phyloP scores from a whole-genome alignment of 1,140 invertebrate genomes.

The Aphelenchoides avenae region DNA sequence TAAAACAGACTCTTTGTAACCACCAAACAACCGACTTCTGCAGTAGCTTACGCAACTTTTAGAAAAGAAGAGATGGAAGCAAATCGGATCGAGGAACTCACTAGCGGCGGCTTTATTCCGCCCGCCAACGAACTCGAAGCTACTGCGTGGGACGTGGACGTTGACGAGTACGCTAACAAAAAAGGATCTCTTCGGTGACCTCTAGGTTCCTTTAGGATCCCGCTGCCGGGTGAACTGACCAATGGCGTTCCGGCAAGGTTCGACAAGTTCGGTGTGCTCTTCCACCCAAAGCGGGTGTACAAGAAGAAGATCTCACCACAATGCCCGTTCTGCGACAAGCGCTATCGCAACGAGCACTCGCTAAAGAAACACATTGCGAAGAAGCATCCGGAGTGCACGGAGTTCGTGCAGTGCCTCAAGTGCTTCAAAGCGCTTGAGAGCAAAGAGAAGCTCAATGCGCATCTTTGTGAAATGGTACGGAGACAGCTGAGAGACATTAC shows the following conservation, averaged over 20 bases:
- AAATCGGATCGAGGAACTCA: constrained; percentile 55
- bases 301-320: constrained; percentile 59
- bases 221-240: constrained; percentile 50
- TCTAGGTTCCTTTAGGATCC: constrained; percentile 34
- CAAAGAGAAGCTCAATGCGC: constrained; percentile 42
- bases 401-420: constrained; percentile 56
- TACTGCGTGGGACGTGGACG: constrained; percentile 36
- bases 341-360: constrained; percentile 56
- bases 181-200: constrained; percentile 1
- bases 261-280: constrained; percentile 45
- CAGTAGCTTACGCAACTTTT: constrained; percentile 5
- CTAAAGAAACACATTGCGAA: constrained; percentile 57
- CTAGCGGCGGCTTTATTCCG: constrained; percentile 56
- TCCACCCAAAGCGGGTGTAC: constrained; percentile 50
- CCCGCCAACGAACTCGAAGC: constrained; percentile 52
- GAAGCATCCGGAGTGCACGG: constrained; percentile 53
- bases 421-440: constrained; percentile 51
- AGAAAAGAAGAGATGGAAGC: constrained; percentile 54
- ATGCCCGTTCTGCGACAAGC: constrained; percentile 58
- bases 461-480: constrained; percentile 54
- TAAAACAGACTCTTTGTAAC: not conserved
- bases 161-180: constrained; percentile 27
- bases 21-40: too few species aligned
- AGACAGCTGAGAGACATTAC: not conserved
- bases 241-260: constrained; percentile 46